A percentile compares a stretch with the other conserved stretches of the same genome.
Evolutionary conservation across 2,888 invertebrate species (phyloP).

Genomic region (Netelia virgata): DNA sequence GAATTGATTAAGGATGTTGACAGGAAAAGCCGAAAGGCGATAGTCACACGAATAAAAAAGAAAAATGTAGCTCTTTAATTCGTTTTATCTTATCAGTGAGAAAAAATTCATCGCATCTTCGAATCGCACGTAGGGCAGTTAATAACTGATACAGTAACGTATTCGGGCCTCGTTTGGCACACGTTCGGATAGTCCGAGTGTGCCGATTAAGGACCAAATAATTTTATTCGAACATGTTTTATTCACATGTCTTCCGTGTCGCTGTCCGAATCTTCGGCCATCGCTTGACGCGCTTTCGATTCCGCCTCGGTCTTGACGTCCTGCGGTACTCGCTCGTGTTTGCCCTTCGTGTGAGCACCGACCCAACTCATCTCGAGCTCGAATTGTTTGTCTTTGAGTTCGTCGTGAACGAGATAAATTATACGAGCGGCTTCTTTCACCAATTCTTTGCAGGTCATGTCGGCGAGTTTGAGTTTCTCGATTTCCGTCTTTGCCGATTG

Average conservation of each 20-base stretch:
- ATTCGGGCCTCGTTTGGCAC: conserved; percentile 26
- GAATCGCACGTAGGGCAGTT: conserved; percentile 5
- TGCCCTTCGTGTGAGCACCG: conserved; percentile 92
- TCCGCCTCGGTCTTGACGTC: conserved; percentile 93
- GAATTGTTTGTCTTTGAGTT: conserved; percentile 98
- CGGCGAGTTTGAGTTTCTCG: conserved; percentile 96
- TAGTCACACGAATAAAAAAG: conserved; percentile 22
- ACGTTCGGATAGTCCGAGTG: background rate
- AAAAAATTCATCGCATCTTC: conserved; percentile 41
- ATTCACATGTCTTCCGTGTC: conserved; percentile 91
- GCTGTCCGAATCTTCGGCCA: conserved; percentile 94
- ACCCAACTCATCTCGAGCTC: conserved; percentile 98
- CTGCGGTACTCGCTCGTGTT: conserved; percentile 93
- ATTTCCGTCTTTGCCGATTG: conserved; percentile 99
- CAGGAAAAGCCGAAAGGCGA: background rate
- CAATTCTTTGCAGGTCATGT: conserved; percentile 93
- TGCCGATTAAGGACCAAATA: conserved; percentile 30
- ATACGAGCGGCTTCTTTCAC: conserved; percentile 98
- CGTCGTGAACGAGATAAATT: conserved; percentile 95
- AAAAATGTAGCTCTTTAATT: conserved; percentile 57
- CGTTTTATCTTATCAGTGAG: conserved; percentile 61
- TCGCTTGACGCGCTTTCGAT: conserved; percentile 94
- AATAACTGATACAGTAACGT: conserved; percentile 57
- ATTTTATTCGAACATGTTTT: conserved; percentile 19
- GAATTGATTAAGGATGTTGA: background rate